phyloP scores from a whole-genome alignment of 2,113 vertebrate genomes.

The Prietella phreatophila region DNA sequence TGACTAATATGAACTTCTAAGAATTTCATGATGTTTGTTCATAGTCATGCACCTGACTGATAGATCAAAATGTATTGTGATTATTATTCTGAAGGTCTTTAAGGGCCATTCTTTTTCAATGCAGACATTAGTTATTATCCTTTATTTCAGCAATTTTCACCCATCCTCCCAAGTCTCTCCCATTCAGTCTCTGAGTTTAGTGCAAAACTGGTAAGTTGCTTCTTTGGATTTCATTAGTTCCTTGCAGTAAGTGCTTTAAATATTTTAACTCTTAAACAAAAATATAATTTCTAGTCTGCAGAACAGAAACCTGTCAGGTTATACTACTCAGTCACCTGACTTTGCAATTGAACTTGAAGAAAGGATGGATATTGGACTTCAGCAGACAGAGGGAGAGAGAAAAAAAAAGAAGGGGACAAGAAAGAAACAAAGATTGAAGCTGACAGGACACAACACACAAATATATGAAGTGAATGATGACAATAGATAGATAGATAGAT shows the following conservation, averaged over 20 bases:
- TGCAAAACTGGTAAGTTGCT: neutral
- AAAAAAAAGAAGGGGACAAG: slow-evolving; percentile 30
- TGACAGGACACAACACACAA: slow-evolving; percentile 38
- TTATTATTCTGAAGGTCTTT: neutral
- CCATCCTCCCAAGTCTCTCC: neutral
- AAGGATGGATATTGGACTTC: neutral
- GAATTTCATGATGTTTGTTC: neutral
- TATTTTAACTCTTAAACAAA: neutral
- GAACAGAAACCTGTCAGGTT: neutral
- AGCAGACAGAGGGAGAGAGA: slow-evolving; percentile 41
- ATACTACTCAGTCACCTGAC: neutral
- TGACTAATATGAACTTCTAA: neutral
- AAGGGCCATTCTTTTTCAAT: neutral
- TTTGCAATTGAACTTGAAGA: neutral
- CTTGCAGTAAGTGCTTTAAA: neutral
- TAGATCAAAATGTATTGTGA: too few species aligned
- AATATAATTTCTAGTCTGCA: neutral
- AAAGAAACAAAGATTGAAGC: slow-evolving; percentile 53
- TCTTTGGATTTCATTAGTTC: neutral
- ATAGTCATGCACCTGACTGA: neutral
- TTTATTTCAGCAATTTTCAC: neutral
- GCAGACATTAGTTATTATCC: neutral
- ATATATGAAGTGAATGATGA: slow-evolving; percentile 29
- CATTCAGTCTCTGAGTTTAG: neutral
- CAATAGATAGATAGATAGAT: neutral